Evolutionary conservation across 1,140 invertebrate species (phyloP).

Genomic region (Drosophila kurseongensis): DNA sequence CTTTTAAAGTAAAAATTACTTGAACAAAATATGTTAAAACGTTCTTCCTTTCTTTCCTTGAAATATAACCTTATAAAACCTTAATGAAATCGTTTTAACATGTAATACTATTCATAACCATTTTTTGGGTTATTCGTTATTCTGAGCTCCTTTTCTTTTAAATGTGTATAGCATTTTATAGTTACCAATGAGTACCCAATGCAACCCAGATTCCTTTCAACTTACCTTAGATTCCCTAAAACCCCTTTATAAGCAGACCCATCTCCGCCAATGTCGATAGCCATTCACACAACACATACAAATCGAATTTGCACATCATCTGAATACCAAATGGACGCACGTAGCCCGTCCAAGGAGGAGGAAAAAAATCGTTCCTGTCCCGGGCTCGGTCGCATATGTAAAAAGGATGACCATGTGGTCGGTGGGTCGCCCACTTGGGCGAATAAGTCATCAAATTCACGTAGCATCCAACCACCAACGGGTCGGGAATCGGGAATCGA

Average conservation of each 20-base stretch:
- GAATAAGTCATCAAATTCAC: conserved; percentile 83
- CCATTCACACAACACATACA: conserved; percentile 72
- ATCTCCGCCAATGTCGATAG: conserved; percentile 17
- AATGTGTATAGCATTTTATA: no score
- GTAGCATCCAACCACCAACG: conserved; percentile 49
- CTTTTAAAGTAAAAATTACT: no score
- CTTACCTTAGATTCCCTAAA: not conserved
- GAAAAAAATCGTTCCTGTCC: conserved; percentile 44
- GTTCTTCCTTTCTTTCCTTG: no score
- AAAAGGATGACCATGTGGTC: conserved; percentile 67
- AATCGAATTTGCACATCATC: conserved; percentile 84
- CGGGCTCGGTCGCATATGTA: conserved; percentile 48
- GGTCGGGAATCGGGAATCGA: conserved; percentile 2
- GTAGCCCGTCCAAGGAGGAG: conserved; percentile 53
- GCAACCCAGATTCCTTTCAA: not conserved
- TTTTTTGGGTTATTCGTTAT: no score
- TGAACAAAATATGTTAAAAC: no score
- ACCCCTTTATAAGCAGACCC: not conserved
- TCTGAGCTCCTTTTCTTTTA: not conserved
- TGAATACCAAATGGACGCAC: conserved; percentile 84
- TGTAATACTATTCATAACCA: no score
- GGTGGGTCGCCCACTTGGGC: conserved; percentile 62
- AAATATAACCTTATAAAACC: no score
- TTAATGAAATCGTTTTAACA: no score
- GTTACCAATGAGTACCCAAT: not conserved